phyloP scores from a whole-genome alignment of 2,888 invertebrate genomes.

The Therioaphis trifolii region DNA sequence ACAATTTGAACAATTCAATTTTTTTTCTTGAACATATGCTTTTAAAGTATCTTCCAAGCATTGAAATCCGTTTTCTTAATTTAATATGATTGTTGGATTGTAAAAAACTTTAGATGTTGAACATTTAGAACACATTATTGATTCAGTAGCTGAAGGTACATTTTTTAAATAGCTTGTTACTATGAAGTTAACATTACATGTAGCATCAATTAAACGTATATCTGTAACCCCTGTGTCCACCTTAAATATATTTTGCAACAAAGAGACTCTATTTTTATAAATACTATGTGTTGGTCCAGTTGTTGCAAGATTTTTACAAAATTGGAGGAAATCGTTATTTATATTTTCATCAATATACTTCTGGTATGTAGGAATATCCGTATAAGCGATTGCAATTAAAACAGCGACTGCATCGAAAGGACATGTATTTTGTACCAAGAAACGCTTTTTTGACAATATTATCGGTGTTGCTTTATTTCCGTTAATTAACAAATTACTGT shows the following conservation, averaged over 20 bases:
- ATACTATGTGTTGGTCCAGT: not conserved
- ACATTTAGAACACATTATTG: slow-evolving; percentile 1
- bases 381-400: not conserved
- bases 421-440: not conserved
- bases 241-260: not conserved
- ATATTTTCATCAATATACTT: not conserved
- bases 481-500: not conserved
- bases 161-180: slow-evolving; percentile 11
- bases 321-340: not conserved
- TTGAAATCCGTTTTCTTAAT: not conserved
- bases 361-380: not conserved
- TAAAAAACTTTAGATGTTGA: not conserved
- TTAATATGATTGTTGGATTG: not conserved
- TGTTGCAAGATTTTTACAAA: not conserved
- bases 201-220: too few relatives aligned
- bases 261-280: not conserved
- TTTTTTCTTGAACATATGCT: too few relatives aligned
- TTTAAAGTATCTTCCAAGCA: not conserved
- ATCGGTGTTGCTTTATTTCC: not conserved
- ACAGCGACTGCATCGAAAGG: not conserved
- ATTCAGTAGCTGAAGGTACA: not conserved
- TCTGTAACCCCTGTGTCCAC: not conserved
- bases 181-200: not conserved
- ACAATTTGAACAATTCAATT: too few relatives aligned
- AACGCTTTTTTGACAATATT: not conserved